These are phyloP conservation scores for Yponomeuta evonymella DNA, from an alignment of 2,888 invertebrate species.

Conservation along the genomic window DNA sequence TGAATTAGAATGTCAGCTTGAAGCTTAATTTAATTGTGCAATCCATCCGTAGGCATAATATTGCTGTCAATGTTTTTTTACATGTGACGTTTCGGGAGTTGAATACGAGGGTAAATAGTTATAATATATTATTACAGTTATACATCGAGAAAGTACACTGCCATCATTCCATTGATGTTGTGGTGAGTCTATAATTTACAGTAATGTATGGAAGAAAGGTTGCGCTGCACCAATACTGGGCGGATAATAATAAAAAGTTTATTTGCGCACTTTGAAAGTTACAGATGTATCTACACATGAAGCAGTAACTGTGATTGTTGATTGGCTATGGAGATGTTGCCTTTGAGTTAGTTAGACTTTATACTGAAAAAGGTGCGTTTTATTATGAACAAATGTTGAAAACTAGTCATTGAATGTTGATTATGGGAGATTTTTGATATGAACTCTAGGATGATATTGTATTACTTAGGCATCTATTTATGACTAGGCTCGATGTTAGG, in stretches of 20 bases:
- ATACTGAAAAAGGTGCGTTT: conserved; percentile 34
- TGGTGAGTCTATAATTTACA: too few species aligned
- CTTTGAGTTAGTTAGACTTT: conserved; percentile 25
- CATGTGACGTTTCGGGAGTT: not conserved
- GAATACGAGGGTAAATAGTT: not conserved
- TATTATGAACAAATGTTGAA: conserved; percentile 36
- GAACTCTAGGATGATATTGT: not conserved
- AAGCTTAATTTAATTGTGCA: conserved; percentile 2
- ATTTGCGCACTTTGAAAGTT: too few species aligned
- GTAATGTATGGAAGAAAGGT: not conserved
- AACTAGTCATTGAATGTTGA: conserved; percentile 46
- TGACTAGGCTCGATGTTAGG: conserved; percentile 2
- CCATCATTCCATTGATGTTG: conserved; percentile 10
- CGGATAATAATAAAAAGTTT: not conserved
- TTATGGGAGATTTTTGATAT: conserved; percentile 12
- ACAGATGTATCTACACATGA: not conserved
- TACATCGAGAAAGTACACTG: conserved; percentile 9
- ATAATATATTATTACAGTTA: not conserved
- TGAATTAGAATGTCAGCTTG: not conserved
- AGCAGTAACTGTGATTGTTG: conserved; percentile 13
- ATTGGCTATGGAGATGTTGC: conserved; percentile 8
- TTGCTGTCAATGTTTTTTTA: conserved; percentile 5
- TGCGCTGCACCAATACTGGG: not conserved
- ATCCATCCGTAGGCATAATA: conserved; percentile 8
- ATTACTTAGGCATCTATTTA: not conserved